These are phyloP conservation scores for Campodea augens DNA, from an alignment of 1,140 invertebrate species.

Conservation along the genomic window DNA sequence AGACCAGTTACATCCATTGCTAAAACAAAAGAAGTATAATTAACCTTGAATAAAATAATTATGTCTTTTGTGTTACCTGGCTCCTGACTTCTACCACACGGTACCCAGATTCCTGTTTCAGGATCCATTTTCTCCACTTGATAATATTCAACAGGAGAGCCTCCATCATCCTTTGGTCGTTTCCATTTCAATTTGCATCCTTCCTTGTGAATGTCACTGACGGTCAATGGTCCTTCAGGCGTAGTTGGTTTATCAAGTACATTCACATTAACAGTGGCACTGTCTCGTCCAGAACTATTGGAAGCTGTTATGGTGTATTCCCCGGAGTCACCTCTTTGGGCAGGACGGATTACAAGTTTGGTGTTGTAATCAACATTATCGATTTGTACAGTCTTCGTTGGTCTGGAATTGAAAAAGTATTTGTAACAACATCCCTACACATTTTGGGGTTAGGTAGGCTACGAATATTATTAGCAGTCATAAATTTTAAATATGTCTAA, in stretches of 20 bases:
- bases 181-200: slow-evolving; percentile 91
- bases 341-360: slow-evolving; percentile 63
- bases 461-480: no score
- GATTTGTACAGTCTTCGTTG: slow-evolving; percentile 46
- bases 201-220: slow-evolving; percentile 78
- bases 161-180: slow-evolving; percentile 71
- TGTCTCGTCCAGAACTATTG: slow-evolving; percentile 71
- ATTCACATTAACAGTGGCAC: slow-evolving; percentile 69
- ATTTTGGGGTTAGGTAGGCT: no score
- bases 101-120: slow-evolving; percentile 84
- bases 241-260: slow-evolving; percentile 76
- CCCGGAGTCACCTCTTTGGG: slow-evolving; percentile 58
- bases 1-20: slow-evolving; percentile 65
- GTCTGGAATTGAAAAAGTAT: slow-evolving; percentile 15
- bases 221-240: slow-evolving; percentile 68
- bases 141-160: slow-evolving; percentile 75
- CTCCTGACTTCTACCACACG: slow-evolving; percentile 61
- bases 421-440: background rate
- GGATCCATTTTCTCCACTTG: slow-evolving; percentile 86
- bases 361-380: slow-evolving; percentile 74
- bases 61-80: slow-evolving; percentile 23
- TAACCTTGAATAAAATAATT: background rate
- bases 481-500: no score
- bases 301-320: slow-evolving; percentile 71
- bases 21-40: slow-evolving; percentile 19